These are phyloP conservation scores for Tragulus kanchil DNA, from an alignment of 2,113 vertebrate species.

Conservation along the genomic window DNA sequence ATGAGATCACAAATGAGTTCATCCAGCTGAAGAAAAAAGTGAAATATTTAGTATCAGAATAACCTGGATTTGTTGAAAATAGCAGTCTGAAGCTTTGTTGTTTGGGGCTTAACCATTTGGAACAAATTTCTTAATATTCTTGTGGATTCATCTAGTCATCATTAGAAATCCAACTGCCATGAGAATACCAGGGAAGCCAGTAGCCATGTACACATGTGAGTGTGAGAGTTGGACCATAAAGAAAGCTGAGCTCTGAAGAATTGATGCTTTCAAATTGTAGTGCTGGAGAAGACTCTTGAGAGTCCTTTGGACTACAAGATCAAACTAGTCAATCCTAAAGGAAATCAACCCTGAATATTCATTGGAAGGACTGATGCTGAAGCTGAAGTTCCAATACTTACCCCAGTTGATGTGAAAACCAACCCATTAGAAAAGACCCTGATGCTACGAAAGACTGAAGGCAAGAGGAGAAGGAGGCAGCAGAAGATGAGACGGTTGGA, in stretches of 20 bases:
- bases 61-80: conserved; percentile 13
- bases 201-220: background rate
- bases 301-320: background rate
- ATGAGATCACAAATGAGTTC: background rate
- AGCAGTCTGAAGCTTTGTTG: background rate
- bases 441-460: background rate
- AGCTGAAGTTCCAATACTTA: background rate
- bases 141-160: background rate
- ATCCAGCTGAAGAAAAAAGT: conserved; percentile 15
- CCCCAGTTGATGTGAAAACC: background rate
- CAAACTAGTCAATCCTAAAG: background rate
- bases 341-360: background rate
- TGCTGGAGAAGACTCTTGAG: background rate
- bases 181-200: background rate
- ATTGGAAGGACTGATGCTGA: background rate
- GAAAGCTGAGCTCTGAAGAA: background rate
- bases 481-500: background rate
- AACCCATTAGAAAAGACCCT: background rate
- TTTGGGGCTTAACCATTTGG: background rate
- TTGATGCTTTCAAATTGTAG: background rate
- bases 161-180: background rate
- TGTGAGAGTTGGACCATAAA: background rate
- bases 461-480: background rate
- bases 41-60: conserved; percentile 45
- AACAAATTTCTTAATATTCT: background rate